Evolutionary conservation across 2,113 vertebrate genomes (phyloP).

Genomic region (Alethe diademata): DNA sequence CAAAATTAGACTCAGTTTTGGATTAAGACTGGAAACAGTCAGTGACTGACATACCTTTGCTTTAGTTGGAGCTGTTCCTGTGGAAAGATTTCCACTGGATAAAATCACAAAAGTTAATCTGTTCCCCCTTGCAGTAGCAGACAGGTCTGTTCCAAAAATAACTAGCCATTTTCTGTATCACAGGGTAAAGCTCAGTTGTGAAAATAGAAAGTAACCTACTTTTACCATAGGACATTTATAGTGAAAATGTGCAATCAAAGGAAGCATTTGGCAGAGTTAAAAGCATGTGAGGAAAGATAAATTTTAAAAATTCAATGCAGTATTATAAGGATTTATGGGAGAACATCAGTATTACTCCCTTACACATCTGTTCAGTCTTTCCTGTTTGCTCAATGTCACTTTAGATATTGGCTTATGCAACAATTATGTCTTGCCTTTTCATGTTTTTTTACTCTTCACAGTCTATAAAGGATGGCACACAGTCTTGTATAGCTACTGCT

Average conservation of each 20-base stretch:
- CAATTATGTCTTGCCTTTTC: background rate
- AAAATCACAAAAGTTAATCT: background rate
- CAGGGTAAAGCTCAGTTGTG: background rate
- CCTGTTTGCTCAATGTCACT: background rate
- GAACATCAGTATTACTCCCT: background rate
- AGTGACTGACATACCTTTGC: background rate
- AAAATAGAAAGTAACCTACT: background rate
- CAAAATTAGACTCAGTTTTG: background rate
- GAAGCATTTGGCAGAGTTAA: background rate
- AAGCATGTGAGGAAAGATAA: background rate
- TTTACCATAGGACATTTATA: background rate
- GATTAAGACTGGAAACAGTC: background rate
- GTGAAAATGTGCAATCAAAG: background rate
- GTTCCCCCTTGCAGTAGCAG: background rate
- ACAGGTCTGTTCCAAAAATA: background rate
- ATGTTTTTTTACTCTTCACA: background rate
- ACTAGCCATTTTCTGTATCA: background rate
- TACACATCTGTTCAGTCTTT: background rate
- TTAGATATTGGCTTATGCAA: background rate
- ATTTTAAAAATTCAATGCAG: background rate
- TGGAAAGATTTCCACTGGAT: background rate
- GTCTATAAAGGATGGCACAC: background rate
- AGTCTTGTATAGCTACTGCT: background rate
- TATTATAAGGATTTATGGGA: background rate
- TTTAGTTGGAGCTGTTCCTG: background rate